Conservation (phyloP, 2,113 vertebrate species). For the Mormoops blainvillei region DNA sequence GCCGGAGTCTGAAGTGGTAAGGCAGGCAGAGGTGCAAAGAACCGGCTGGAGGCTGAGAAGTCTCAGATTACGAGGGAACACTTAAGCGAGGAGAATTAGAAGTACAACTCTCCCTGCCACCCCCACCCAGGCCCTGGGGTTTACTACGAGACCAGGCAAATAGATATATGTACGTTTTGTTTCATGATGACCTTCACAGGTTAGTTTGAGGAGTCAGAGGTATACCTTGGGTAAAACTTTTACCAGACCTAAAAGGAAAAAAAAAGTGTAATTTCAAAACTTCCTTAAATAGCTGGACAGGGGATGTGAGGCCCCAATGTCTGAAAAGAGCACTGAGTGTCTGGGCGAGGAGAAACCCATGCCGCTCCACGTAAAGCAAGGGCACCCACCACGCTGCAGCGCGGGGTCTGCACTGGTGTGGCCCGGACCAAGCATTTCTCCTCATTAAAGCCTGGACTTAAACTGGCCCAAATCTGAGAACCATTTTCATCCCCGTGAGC, state of each 20-base stretch:
- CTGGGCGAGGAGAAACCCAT: not conserved
- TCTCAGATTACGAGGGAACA: not conserved
- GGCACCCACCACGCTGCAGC: not conserved
- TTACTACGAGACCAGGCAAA: not conserved
- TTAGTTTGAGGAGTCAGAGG: not conserved
- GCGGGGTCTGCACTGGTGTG: not conserved
- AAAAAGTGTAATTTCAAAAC: not conserved
- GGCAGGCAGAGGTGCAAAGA: not conserved
- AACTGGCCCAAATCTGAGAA: not conserved
- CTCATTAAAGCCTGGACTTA: not conserved
- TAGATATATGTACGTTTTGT: not conserved
- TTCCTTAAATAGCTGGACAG: not conserved
- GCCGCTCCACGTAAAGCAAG: rapidly evolving
- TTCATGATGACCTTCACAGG: not conserved
- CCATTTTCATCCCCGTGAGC: not conserved
- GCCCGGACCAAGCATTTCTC: not conserved
- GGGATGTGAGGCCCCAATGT: not conserved
- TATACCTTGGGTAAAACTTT: not conserved
- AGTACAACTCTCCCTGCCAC: not conserved
- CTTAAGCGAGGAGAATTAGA: not conserved
- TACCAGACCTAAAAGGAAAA: not conserved
- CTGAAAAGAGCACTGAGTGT: not conserved
- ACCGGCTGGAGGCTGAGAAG: not conserved
- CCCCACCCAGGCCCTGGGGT: not conserved
- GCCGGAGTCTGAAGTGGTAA: not conserved